Evolutionary conservation across 1,140 invertebrate species (phyloP).

Genomic region (Tetragonula clypearis): DNA sequence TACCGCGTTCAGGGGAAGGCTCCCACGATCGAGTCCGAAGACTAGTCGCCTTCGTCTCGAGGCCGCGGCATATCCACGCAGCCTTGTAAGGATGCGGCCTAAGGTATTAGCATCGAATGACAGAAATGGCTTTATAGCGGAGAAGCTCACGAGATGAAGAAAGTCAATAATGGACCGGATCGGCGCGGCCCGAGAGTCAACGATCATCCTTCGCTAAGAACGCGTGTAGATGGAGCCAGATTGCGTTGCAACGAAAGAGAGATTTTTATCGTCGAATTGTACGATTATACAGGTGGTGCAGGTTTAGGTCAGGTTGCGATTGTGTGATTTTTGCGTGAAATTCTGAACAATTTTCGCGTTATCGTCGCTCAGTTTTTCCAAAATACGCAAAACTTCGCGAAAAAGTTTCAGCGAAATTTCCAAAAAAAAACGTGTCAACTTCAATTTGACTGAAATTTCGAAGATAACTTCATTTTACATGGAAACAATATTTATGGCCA

Average conservation of each 20-base stretch:
- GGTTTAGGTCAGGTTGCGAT: background rate
- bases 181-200: background rate
- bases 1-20: slow-evolving; percentile 40
- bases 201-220: background rate
- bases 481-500: too few species aligned
- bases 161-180: slow-evolving; percentile 61
- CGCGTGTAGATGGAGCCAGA: slow-evolving; percentile 14
- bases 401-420: too few species aligned
- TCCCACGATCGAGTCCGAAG: slow-evolving; percentile 60
- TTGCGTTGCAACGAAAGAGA: background rate
- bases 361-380: too few species aligned
- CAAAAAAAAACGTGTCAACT: too few species aligned
- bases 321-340: too few species aligned
- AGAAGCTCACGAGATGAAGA: slow-evolving; percentile 58
- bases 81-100: slow-evolving; percentile 70
- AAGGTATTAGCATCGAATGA: slow-evolving; percentile 69
- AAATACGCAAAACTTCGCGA: too few species aligned
- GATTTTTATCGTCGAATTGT: slow-evolving; percentile 18
- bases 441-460: too few species aligned
- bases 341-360: too few species aligned
- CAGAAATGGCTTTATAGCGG: slow-evolving; percentile 73
- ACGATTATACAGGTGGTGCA: background rate
- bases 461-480: too few species aligned
- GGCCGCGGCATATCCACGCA: slow-evolving; percentile 49
- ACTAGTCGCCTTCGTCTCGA: slow-evolving; percentile 55